A percentile compares a stretch with the other conserved stretches of the same genome.
phyloP scores from a whole-genome alignment of 2,888 invertebrate genomes.

The Dusona sp. region DNA sequence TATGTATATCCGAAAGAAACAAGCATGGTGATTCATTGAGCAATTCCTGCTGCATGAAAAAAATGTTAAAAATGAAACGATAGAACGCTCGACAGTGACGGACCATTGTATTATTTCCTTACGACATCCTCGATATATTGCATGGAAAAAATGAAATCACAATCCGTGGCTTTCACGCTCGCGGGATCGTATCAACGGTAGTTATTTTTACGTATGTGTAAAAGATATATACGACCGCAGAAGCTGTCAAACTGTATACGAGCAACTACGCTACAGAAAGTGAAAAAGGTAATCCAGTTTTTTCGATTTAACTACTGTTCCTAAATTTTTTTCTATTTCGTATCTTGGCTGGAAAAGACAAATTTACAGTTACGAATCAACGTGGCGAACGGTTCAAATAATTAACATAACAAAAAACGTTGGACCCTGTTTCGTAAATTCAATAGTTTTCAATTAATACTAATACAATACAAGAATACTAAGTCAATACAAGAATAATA shows the following conservation, averaged over 20 bases:
- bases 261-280: background rate
- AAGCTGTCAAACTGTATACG: background rate
- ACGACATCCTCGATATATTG: background rate
- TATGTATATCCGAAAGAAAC: background rate
- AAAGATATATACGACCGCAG: background rate
- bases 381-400: background rate
- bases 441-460: background rate
- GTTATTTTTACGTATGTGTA: background rate
- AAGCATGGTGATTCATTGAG: background rate
- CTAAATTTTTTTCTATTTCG: background rate
- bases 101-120: background rate
- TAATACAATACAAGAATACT: background rate
- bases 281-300: background rate
- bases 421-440: background rate
- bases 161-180: background rate
- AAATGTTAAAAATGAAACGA: background rate
- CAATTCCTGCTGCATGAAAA: background rate
- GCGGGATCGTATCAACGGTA: background rate
- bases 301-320: background rate
- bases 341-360: no score
- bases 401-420: background rate
- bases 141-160: background rate
- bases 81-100: background rate
- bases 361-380: background rate
- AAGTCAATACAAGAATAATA: background rate